Base-by-base conservation (phyloP, 2,113 vertebrate species). In the Todiramphus saurophagus region DNA sequence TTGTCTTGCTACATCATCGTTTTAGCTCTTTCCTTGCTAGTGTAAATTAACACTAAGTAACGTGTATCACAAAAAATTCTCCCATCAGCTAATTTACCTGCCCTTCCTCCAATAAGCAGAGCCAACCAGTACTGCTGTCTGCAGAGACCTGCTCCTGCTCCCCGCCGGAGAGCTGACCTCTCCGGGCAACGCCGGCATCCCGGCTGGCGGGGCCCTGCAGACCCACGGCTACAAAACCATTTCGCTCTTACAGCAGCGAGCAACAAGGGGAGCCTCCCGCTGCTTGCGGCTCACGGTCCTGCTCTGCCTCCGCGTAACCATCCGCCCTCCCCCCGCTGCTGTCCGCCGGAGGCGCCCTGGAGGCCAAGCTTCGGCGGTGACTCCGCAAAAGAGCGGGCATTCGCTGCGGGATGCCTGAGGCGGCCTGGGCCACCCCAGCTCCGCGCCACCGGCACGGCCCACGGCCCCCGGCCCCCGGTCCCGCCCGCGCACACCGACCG, bases 1-100 rank as follows among this genome's bases (percentile, higher is more conserved):
- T 0, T 3, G 25, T 4, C 4, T 8, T 7, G 13, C 39, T 17
- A 3, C 28, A 5, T 0, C 1, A 6, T 0, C 10, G 10, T 7
- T 60, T 14, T 4, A 33, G 11, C 41, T 41, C 23, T 1, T 5
- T 63, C 43, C 50, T 21, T 2, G 13, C 17, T 8, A 11, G 5
- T 0, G 23, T 4, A 7, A 31, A 16, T 3, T 5, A 10, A 8
- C 66, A 1, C 7, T 2, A 8, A 3, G 11, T 1, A 4, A 14
- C 7, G 11, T 0, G 5, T 2, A 10, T 3, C 37, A 6, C 24
- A 8, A 5, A 3, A 4, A 2, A 20, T 0, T 1, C 35, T 8
- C 23, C 55, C 3, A 2, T 2, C 51, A 9, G 28, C 33, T 3
- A 0, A 4, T 7, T 6, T 1, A 25, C 51, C 51, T 3, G 23